Base-by-base conservation (phyloP, 2,113 vertebrate species). In the Cyanocitta stelleri region DNA sequence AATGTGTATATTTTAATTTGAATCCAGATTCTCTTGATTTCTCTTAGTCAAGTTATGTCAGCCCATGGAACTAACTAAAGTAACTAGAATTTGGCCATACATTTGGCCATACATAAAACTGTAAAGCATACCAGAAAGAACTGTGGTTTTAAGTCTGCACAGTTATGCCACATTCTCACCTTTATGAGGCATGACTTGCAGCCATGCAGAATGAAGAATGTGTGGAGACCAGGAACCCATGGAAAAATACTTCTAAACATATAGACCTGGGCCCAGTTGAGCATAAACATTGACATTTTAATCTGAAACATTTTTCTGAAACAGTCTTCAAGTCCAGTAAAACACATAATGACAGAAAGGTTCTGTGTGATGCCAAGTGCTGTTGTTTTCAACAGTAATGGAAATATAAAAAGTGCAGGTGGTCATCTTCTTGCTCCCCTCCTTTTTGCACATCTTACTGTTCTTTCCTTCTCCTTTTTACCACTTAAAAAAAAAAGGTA, bases 101-200 rank as follows among this genome's bases (percentile, higher is more conserved):
- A 3, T 89, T 78, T 94, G 68, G 51, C 54, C 58, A 82, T 61
- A 44, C 6, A 35, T 41, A 77, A 66, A 78, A 27, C 64, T 68
- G 59, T 55, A 92, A 92, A 61, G 10, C 43, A 67, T 66, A 84
- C 59, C 56, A 71, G 51, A 81, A 62, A 71, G 51, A 88, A 32
- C 35, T 35, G 56, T 69, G 56, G 80, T 41, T 92, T 95, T 39
- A 81, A 63, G 56, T 23, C 68, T 88, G 61, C 15, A 43, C 33
- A 63, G 86, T 78, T 87, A 78, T 78, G 80, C 73, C 86, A 85
- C 84, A 85, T 94, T 93, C 84, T 96, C 84, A 87, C 91, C 91
- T 93, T 97, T 81, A 93, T 75, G 86, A 95, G 73, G 80, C 89
- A 92, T 78, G 73, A 85, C 77, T 92, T 87, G 64, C 79, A 97